phyloP scores from a whole-genome alignment of 2,797 vertebrate genomes.

The Chromis chromis region DNA sequence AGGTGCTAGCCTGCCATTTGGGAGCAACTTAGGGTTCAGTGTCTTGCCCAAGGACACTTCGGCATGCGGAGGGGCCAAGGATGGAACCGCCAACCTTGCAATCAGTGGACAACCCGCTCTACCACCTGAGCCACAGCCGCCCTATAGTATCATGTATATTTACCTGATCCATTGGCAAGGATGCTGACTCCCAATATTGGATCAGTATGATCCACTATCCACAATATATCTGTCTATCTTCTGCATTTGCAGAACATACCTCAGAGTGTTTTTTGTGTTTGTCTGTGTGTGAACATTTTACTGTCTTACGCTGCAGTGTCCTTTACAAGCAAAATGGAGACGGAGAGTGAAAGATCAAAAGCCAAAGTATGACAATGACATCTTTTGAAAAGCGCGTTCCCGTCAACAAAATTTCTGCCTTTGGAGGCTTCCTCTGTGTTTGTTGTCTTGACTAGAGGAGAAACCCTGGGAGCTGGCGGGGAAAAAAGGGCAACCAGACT shows the following conservation, averaged over 20 bases:
- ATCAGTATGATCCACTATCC: not conserved
- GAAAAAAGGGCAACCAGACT: conserved; percentile 40
- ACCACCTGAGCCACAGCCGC: too few species aligned
- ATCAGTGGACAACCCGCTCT: too few species aligned
- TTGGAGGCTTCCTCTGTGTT: conserved; percentile 57
- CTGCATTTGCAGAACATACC: not conserved
- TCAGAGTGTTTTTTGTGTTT: conserved; percentile 24
- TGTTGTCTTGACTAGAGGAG: conserved; percentile 54
- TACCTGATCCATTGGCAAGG: not conserved
- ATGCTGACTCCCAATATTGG: not conserved
- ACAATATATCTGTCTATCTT: conserved; percentile 5
- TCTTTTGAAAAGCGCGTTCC: conserved; percentile 56
- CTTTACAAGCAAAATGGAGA: conserved; percentile 41
- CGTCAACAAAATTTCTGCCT: conserved; percentile 48
- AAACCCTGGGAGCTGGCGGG: conserved; percentile 43
- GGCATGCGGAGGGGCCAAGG: too few species aligned
- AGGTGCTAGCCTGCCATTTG: too few species aligned
- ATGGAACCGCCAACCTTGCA: too few species aligned
- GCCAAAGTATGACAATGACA: conserved; percentile 60
- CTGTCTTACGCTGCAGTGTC: conserved; percentile 27
- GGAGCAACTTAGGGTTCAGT: too few species aligned
- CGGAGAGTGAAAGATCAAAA: conserved; percentile 54
- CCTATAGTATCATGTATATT: not conserved
- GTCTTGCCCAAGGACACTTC: too few species aligned
- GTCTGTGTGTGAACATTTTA: conserved; percentile 49